Base-by-base conservation (phyloP, 2,113 vertebrate genomes). In the Psittacara wagleri region DNA sequence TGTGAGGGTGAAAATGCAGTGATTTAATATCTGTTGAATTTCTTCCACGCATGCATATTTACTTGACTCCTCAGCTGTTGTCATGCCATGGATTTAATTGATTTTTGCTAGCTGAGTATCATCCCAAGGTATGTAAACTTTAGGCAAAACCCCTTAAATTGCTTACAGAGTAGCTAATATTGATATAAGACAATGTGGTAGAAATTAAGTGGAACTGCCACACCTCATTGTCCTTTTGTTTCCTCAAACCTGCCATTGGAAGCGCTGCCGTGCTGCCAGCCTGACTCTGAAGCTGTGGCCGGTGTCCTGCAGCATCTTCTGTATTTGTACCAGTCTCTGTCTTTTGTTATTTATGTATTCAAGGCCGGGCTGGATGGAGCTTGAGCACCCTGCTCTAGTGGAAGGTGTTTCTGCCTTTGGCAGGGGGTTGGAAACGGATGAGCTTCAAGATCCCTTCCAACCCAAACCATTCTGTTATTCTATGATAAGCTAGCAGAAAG, bases 51-150 rank as follows among this genome's bases (percentile, higher is more conserved):
- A 4, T 70, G 49, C 22, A 6, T 69, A 22, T 78, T 92, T 91
- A 66, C 51, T 86, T 61, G 76, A 93, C 62, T 80, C 41, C 80
- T 89, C 95, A 94, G 86, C 73, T 91, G 86, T 82, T 91, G 52
- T 35, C 84, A 12, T 33, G 7, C 52, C 23, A n/a, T 84, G 86
- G 74, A 63, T 85, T 93, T 92, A 94, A 93, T 83, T 92, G 92
- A 91, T 86, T 73, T 57, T n/a, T 46, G 31, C 57, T 41, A 59
- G 74, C 20, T 29, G 35, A 66, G 9, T 82, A 10, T 91, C 37
- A 66, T 84, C 74, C 57, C 52, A 70, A 73, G 75, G 57, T 87
- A 29, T 24, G 22, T 79, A 73, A 82, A 78, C 33, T 62, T 59
- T 10, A 81, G 66, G 43, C 72, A 74, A 35, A 78, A 25, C 19